A percentile compares a stretch with the other conserved stretches of the same genome.
Evolutionary conservation across 2,888 invertebrate genomes (phyloP).

Genomic region (Meloe dianella): DNA sequence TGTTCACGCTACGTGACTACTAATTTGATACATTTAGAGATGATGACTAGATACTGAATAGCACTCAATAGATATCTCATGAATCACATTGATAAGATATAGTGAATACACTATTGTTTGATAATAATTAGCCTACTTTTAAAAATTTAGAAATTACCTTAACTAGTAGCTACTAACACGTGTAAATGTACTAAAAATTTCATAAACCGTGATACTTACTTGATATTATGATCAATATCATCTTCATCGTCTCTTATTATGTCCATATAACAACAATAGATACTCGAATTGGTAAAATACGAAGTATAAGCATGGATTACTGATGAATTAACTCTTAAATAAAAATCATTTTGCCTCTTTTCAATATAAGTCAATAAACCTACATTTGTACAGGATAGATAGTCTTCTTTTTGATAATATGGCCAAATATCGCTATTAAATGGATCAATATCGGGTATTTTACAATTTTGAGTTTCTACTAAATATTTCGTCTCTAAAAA

Average conservation of each 20-base stretch:
- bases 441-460: constrained; percentile 47
- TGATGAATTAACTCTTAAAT: constrained; percentile 41
- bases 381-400: constrained; percentile 41
- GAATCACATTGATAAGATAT: too few relatives aligned
- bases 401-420: constrained; percentile 39
- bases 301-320: constrained; percentile 26
- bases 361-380: constrained; percentile 44
- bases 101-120: too few relatives aligned
- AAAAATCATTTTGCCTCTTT: constrained; percentile 34
- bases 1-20: too few relatives aligned
- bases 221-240: constrained; percentile 21
- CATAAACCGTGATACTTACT: constrained; percentile 10
- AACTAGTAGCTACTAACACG: too few relatives aligned
- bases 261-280: constrained; percentile 24
- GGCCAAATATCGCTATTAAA: constrained; percentile 44
- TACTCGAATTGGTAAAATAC: constrained; percentile 9
- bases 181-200: too few relatives aligned
- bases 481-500: constrained; percentile 37
- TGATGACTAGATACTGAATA: too few relatives aligned
- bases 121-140: too few relatives aligned
- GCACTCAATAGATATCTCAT: too few relatives aligned
- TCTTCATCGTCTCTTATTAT: constrained; percentile 24
- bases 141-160: neutral
- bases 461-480: constrained; percentile 44
- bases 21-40: too few relatives aligned